Base-by-base conservation (phyloP, 2,113 vertebrate genomes). In the Ivindomyrus marchei region DNA sequence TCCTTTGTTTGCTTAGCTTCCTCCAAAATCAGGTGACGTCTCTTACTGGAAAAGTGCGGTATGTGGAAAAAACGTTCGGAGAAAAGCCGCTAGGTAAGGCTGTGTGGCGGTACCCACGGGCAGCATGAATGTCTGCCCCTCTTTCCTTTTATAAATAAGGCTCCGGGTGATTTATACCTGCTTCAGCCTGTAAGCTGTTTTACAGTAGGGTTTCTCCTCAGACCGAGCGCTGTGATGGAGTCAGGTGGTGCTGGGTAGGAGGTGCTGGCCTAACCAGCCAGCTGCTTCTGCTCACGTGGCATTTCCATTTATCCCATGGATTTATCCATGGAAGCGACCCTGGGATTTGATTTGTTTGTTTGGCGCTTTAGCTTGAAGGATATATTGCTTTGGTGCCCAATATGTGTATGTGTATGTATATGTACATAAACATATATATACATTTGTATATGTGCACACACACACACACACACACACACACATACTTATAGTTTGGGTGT, bases 11-110 rank as follows among this genome's bases (percentile, higher is more conserved):
- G 24, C 36, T 87, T 21, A 46, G 21, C 62, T 70, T 89, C 83
- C 21, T 3, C 87, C 89, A 92, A 70, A 94, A 91, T 88, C 85
- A 93, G 91, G 92, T 74, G 83, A 62, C 50, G 39, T 21, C 74
- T 83, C 11, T 42, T 80, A 42, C 66, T 52, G 85, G 56, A 87
- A 21, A 49, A 24, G 36, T 46, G 7, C 80, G n/a, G 62, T 49
- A 39, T 36, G 21, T 62, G 89, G 89, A 74, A 90, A 90, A 87
- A 21, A 27, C 13, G 7, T 42, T 5, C 13, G 24, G 53, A 42
- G 70, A 36, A 74, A 42, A 46, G 3, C 1, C 5, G 27, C 46
- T 15, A 42, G 89, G 39, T 83, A 56, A n/a, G 24, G 50, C 19
- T 62, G 49, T 46, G 49, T 27, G 10, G 50, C 56, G 77, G 53